phyloP scores from a whole-genome alignment of 30 jellyfish, hydroid and myxozoan genomes.

The Turritopsis rubra region DNA sequence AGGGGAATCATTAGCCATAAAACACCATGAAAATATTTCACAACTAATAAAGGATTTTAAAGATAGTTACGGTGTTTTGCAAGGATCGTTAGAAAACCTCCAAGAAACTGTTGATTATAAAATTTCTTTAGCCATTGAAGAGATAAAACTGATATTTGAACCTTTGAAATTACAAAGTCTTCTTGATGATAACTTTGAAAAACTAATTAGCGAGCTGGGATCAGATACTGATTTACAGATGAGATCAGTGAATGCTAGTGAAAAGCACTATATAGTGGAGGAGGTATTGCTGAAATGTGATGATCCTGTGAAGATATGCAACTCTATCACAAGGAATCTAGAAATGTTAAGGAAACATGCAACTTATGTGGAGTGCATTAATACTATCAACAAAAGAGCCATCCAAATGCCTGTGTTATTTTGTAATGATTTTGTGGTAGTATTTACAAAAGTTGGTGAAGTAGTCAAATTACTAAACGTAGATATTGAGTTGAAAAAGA shows the following conservation, averaged over 20 bases:
- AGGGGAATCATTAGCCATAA: not conserved
- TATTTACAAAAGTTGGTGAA: not conserved
- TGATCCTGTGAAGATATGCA: not conserved
- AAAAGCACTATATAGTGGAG: not conserved
- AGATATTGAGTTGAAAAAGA: not conserved
- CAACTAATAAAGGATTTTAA: not conserved
- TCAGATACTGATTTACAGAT: not conserved
- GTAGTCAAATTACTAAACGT: not conserved
- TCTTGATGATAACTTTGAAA: not conserved
- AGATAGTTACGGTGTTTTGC: not conserved
- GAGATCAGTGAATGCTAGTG: not conserved
- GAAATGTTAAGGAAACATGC: not conserved
- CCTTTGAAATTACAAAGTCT: not conserved
- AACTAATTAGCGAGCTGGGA: not conserved
- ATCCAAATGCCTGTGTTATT: not conserved
- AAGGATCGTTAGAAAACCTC: not conserved
- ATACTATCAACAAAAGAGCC: not conserved
- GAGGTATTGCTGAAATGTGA: not conserved
- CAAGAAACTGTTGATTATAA: not conserved
- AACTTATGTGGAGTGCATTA: not conserved
- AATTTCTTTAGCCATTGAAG: not conserved
- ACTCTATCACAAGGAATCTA: not conserved
- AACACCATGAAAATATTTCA: not conserved
- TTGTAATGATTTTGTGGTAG: not conserved
- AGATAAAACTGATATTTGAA: not conserved